Evolutionary conservation across 1,140 invertebrate species (phyloP), one percentile per base, ranked within the genome.

Genomic region (Samia ricini): DNA sequence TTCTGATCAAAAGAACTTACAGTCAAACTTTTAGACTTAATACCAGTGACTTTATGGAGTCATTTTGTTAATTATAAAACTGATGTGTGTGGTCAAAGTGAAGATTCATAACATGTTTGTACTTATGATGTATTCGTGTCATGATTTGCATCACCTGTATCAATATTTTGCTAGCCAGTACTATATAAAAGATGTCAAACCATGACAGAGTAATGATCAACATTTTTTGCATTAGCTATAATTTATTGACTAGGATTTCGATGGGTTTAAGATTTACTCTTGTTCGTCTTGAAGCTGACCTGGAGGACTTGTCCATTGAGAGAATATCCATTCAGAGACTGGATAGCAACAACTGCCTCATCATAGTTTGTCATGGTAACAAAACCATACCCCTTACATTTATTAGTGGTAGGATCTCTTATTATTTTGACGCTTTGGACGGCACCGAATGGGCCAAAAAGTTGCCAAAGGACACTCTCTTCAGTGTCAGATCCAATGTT

Each of bases 351-450:
- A 62, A 97, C 92, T 54, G 97, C 96, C 85, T 98, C 97, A 77
- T 98, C 96, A 81, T 98, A 98, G 88, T 97, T 97, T 82, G 96
- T 97, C 97, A 98, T 98, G 56, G 96, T 97, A 58, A 98, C 96
- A 87, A 98, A 97, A 56, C 96, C 97, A 85, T 97, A 98, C 58
- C 97, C 97, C 92, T 97, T 98, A 92, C 97, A 98, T 85, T 98
- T 98, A 91, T 96, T 96, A 59, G 96, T 97, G 75, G 96, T 94
- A 68, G 95, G 93, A 91, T 98, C 97, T 72, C 96, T 93, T 82
- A 97, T 97, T 59, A 96, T 94, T 92, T 98, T 98, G 58, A 98
- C 96, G 88, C 94, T 95, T 89, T 97, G 96, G 64, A 98, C 97
- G 66, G 97, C 97, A 61, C 97, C 97, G 82, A 97, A 98, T 19